These are phyloP conservation scores for Euura saliciscinereae DNA, from an alignment of 1,140 invertebrate species.

Conservation along the genomic window DNA sequence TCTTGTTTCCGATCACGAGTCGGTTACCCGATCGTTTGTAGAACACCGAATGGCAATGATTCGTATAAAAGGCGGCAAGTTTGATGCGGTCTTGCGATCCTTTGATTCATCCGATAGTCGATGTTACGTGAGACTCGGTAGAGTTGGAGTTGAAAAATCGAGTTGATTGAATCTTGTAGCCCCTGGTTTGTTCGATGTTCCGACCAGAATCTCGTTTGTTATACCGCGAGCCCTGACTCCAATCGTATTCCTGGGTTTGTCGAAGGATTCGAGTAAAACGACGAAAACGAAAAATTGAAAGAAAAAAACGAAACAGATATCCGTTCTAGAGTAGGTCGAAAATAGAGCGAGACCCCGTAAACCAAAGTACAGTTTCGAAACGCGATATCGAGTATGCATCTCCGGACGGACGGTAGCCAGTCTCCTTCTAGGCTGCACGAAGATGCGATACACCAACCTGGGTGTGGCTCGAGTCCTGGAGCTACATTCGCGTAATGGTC, in stretches of 20 bases:
- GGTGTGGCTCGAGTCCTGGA: not conserved
- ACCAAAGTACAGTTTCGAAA: too few relatives aligned
- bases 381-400: too few relatives aligned
- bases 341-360: too few relatives aligned
- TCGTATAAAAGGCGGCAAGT: not conserved
- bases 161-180: conserved; percentile 7
- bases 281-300: too few relatives aligned
- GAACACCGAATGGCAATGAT: not conserved
- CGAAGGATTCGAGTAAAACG: too few relatives aligned
- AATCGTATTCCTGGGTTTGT: not conserved
- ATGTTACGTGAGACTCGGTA: not conserved
- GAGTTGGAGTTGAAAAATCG: not conserved
- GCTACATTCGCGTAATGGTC: not conserved
- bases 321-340: too few relatives aligned
- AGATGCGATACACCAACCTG: not conserved
- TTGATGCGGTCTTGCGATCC: not conserved
- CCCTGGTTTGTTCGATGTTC: not conserved
- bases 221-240: not conserved
- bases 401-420: too few relatives aligned
- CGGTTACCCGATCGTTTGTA: too few relatives aligned
- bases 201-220: not conserved
- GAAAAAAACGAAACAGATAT: too few relatives aligned
- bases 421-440: too few relatives aligned
- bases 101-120: not conserved
- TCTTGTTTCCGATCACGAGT: too few relatives aligned